These are phyloP conservation scores for Scytalopus superciliaris DNA, from an alignment of 2,113 vertebrate genomes.

Conservation along the genomic window DNA sequence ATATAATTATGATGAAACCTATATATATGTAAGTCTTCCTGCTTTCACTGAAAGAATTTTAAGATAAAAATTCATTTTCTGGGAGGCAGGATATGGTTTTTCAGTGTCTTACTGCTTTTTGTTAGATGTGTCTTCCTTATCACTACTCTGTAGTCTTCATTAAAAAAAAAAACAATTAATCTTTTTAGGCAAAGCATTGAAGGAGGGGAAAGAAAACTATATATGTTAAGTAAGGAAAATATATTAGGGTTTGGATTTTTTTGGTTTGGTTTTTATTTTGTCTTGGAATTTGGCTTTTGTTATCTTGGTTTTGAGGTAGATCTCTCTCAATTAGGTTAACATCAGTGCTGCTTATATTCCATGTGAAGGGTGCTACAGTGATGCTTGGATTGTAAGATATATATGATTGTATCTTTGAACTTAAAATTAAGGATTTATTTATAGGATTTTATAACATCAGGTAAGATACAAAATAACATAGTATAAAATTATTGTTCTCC, in stretches of 20 bases:
- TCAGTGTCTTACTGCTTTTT: background rate
- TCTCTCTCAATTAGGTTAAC: background rate
- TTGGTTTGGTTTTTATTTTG: background rate
- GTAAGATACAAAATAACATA: background rate
- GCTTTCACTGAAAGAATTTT: background rate
- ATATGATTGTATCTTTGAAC: background rate
- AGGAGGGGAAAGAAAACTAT: background rate
- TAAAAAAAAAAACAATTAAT: background rate
- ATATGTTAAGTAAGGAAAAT: background rate
- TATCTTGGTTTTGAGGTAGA: background rate
- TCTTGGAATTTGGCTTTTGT: background rate
- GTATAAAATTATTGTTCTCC: background rate
- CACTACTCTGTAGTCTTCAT: background rate
- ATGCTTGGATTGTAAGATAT: background rate
- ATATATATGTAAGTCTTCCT: background rate
- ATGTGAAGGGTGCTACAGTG: background rate
- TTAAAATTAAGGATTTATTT: background rate
- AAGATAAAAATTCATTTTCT: background rate
- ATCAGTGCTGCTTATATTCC: background rate
- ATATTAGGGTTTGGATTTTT: background rate
- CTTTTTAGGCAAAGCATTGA: background rate
- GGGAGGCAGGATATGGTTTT: background rate
- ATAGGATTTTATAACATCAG: background rate
- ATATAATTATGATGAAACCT: background rate
- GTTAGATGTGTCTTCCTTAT: background rate